These are phyloP conservation scores for Heterocephalus glaber DNA, from an alignment of 2,113 vertebrate genomes.

Conservation along the genomic window DNA sequence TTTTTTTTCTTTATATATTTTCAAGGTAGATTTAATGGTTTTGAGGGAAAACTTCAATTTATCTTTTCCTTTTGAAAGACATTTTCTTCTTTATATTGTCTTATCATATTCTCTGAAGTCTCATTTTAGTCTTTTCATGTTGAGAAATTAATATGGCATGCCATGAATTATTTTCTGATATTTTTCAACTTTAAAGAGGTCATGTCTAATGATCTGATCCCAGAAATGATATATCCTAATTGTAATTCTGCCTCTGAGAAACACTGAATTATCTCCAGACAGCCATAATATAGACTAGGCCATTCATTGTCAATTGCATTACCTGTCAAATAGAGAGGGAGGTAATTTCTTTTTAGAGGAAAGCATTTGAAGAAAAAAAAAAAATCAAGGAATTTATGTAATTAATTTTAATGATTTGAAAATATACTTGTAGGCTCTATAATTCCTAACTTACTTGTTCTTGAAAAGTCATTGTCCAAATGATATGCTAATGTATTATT, in stretches of 20 bases:
- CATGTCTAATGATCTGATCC: conserved; percentile 32
- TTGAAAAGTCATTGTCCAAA: conserved; percentile 6
- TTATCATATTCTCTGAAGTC: conserved; percentile 36
- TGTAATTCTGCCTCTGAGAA: conserved; percentile 32
- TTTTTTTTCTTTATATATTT: neutral
- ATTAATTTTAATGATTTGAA: conserved; percentile 40
- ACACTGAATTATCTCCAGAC: conserved; percentile 9
- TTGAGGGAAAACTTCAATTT: conserved; percentile 52
- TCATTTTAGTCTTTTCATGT: conserved; percentile 59
- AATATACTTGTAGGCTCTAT: neutral
- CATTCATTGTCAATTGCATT: conserved; percentile 14
- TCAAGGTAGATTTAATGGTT: conserved; percentile 59
- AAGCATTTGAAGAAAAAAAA: neutral
- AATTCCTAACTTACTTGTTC: neutral
- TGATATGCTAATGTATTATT: neutral
- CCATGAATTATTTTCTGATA: neutral
- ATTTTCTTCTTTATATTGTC: conserved; percentile 43
- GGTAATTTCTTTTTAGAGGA: neutral
- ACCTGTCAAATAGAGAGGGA: neutral
- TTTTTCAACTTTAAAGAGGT: conserved; percentile 53
- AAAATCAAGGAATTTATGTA: neutral
- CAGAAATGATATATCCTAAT: conserved; percentile 32
- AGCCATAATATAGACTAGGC: neutral
- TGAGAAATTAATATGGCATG: conserved; percentile 58
- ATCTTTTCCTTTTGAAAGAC: conserved; percentile 39